A percentile compares a stretch with the other conserved stretches of the same genome.
Evolutionary conservation across 92 coral and sea anemone species (phyloP).

Genomic region (Heteractis magnifica): DNA sequence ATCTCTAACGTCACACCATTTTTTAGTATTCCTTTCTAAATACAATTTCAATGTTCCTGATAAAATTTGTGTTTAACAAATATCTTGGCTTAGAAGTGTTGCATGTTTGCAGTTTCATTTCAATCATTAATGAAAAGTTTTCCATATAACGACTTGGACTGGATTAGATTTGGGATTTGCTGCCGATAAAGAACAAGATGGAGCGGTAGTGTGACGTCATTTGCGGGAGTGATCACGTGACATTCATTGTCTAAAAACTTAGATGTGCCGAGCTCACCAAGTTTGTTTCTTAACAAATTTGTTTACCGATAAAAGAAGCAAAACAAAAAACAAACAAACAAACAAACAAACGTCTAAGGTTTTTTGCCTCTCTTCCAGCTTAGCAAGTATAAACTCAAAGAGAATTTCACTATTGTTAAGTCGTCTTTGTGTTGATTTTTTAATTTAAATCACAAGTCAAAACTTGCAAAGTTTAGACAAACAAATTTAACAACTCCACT

Average conservation of each 20-base stretch:
- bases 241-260: neutral
- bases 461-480: neutral
- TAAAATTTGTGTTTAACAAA: slow-evolving; percentile 5
- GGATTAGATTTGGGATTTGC: neutral
- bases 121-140: neutral
- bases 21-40: neutral
- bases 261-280: neutral
- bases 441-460: neutral
- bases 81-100: neutral
- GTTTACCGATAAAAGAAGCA: neutral
- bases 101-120: neutral
- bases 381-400: neutral
- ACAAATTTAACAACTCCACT: slow-evolving; percentile 1
- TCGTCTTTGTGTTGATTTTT: neutral
- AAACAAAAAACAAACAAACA: neutral
- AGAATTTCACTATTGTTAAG: neutral
- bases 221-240: neutral
- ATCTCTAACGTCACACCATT: neutral
- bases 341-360: neutral
- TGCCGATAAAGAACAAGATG: neutral
- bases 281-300: neutral
- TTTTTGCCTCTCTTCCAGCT: too few relatives aligned
- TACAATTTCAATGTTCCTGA: neutral
- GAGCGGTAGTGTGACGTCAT: neutral
- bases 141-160: neutral